Evolutionary conservation across 2,113 vertebrate species (phyloP), one percentile per base, ranked within the genome.

Genomic region (Lophochroa leadbeateri): DNA sequence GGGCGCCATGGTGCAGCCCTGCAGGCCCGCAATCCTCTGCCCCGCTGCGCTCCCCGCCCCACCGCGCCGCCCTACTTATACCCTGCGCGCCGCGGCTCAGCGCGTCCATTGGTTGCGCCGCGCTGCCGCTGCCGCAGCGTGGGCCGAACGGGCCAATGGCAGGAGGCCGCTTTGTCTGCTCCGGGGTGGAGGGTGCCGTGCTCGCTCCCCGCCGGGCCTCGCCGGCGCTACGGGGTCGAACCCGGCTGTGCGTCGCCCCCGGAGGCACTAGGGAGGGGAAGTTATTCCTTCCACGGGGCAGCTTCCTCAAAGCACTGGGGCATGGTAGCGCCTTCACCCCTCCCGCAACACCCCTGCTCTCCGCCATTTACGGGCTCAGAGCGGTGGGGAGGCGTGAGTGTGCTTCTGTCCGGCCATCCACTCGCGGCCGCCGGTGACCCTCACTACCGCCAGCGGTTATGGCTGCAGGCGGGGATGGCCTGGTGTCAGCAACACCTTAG

Each of bases 71-170:
- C 78, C 1, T 91, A 97, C 98, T 98, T 98, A 98, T 98, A 97
- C 31, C 57, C 83, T 93, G 75, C 71, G 29, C 98, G 98, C 98
- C 98, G 94, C 98, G 98, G 98, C 96, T 98, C 98, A 98, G 98
- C 98, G 55, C 95, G 93, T 92, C 94, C 88, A 97, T 95, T 98
- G 98, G 97, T 70, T 28, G 60, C 46, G 68, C 12, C n/a, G 69
- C 28, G 93, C 85, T 50, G 80, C 83, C 93, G 63, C 65, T 96
- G 93, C 96, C 92, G 82, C 72, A 95, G 98, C 92, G 96, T 97
- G 71, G 95, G 97, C 82, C 78, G 91, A 86, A 64, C 61, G 63
- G 97, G 86, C 99, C 99, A 99, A 99, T 99, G 83, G 97, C 28
- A 77, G 76, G 13, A 9, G 88, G n/a, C 63, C 21, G 94, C 97